Evolutionary conservation across 2,888 invertebrate genomes (phyloP).

Genomic region (Andrena minutula): DNA sequence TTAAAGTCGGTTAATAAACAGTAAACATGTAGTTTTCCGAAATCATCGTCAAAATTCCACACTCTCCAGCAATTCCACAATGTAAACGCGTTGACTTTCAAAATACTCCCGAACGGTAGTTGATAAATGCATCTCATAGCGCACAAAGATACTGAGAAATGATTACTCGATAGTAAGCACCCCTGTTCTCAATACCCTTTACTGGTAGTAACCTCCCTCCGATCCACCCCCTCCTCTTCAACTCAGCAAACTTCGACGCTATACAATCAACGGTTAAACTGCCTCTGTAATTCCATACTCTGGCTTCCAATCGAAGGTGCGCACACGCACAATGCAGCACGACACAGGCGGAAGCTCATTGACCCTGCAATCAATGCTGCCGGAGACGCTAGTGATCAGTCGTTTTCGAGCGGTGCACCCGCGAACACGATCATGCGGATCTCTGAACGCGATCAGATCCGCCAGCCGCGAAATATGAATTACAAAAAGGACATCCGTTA

Average conservation of each 20-base stretch:
- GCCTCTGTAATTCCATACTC: not conserved
- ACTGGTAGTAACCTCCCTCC: not conserved
- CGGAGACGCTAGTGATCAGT: constrained; percentile 30
- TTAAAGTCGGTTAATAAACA: too few species aligned
- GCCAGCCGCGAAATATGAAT: constrained; percentile 7
- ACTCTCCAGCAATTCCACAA: too few species aligned
- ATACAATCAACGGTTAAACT: not conserved
- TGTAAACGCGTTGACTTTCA: too few species aligned
- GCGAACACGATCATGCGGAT: constrained; percentile 32
- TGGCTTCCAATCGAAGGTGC: not conserved
- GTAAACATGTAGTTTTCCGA: too few species aligned
- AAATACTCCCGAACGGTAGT: too few species aligned
- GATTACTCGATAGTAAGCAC: too few species aligned
- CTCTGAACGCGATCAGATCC: not conserved
- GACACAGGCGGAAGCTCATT: constrained; percentile 2
- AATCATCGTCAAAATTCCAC: too few species aligned
- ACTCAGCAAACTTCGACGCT: not conserved
- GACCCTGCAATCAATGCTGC: constrained; percentile 50
- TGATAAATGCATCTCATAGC: too few species aligned
- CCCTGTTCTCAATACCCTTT: too few species aligned
- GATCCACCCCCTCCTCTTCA: not conserved
- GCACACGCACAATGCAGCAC: too few species aligned
- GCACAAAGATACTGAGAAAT: too few species aligned
- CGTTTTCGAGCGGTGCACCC: not conserved
- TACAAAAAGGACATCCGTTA: constrained; percentile 38